Evolutionary conservation across 2,113 vertebrate species (phyloP).

Genomic region (Vulpes vulpes): DNA sequence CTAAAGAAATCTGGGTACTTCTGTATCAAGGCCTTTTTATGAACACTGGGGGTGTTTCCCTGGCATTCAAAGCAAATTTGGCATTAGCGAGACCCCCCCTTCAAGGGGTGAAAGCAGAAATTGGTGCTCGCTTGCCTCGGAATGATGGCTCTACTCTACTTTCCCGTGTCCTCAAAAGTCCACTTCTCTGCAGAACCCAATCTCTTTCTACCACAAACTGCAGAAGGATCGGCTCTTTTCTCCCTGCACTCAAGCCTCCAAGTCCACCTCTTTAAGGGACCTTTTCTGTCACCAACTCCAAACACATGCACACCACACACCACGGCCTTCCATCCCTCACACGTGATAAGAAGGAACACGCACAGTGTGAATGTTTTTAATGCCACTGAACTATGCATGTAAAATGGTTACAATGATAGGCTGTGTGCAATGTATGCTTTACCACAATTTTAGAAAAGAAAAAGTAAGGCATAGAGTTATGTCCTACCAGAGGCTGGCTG

Average conservation of each 20-base stretch:
- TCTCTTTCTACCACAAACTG: neutral
- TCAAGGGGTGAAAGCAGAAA: neutral
- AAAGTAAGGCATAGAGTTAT: neutral
- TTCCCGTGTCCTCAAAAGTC: neutral
- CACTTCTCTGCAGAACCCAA: neutral
- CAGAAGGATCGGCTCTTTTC: neutral
- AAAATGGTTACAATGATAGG: neutral
- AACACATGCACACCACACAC: neutral
- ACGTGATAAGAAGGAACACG: accelerated
- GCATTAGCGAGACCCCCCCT: neutral
- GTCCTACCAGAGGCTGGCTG: neutral
- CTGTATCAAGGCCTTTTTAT: neutral
- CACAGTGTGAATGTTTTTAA: neutral
- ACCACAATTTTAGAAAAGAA: neutral
- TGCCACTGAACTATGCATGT: neutral
- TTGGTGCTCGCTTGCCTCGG: neutral
- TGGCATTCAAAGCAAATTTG: neutral
- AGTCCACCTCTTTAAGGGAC: neutral
- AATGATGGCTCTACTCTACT: neutral
- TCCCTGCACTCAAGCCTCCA: neutral
- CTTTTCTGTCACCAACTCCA: neutral
- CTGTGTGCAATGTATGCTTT: neutral
- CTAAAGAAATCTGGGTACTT: neutral
- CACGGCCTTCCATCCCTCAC: accelerated
- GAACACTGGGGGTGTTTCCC: neutral